Evolutionary conservation across 2,113 vertebrate species (phyloP).

Genomic region (Haemorhous mexicanus): DNA sequence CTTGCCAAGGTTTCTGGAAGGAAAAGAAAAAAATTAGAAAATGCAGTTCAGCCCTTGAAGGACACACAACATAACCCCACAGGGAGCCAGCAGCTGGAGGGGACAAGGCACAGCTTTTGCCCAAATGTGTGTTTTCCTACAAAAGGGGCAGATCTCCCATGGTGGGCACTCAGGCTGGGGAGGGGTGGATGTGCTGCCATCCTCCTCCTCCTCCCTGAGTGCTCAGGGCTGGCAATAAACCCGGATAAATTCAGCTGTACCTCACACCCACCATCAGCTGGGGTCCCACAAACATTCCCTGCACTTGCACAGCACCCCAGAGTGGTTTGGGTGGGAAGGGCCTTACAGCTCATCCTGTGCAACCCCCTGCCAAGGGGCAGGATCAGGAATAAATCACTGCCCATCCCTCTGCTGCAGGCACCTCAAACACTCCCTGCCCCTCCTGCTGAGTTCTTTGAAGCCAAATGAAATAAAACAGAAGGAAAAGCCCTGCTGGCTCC

Average conservation of each 20-base stretch:
- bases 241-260: not conserved
- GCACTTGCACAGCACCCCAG: not conserved
- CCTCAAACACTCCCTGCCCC: not conserved
- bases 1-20: conserved; percentile 92
- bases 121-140: fast-evolving
- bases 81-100: not conserved
- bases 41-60: fast-evolving
- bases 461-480: not conserved
- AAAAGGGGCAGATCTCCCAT: fast-evolving
- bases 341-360: fast-evolving
- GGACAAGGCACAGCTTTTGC: fast-evolving
- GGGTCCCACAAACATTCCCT: not conserved
- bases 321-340: not conserved
- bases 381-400: not conserved
- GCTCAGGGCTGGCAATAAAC: not conserved
- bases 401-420: not conserved
- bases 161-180: not conserved
- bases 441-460: not conserved
- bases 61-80: fast-evolving
- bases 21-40: conserved; percentile 26
- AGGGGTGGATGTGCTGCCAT: not conserved
- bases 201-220: not conserved
- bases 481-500: not conserved
- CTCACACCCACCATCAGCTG: fast-evolving
- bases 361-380: not conserved